Conservation (phyloP, 2,797 vertebrate genomes). For the Sorex maritimensis region DNA sequence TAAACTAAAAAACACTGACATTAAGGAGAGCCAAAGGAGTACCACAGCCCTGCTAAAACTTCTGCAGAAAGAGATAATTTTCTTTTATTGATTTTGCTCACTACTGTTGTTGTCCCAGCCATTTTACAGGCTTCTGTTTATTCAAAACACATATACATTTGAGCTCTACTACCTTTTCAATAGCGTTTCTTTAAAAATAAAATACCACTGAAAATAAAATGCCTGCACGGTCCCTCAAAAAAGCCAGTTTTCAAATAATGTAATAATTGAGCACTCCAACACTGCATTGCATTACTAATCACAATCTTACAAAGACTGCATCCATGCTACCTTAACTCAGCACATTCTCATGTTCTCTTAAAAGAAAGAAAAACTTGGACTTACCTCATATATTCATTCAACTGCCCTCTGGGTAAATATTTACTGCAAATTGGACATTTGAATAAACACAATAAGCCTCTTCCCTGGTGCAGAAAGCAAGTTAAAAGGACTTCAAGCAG, state of each 20-base stretch:
- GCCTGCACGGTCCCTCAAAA: neutral
- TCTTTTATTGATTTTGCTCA: slow-evolving; percentile 76
- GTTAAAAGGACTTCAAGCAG: slow-evolving; percentile 92
- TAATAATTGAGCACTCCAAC: slow-evolving; percentile 78
- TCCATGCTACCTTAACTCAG: slow-evolving; percentile 84
- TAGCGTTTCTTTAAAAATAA: slow-evolving; percentile 65
- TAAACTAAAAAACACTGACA: slow-evolving; percentile 43
- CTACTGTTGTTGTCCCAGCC: slow-evolving; percentile 84
- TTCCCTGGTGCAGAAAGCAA: slow-evolving; percentile 92
- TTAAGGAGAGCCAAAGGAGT: slow-evolving; percentile 56
- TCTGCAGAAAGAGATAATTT: slow-evolving; percentile 83
- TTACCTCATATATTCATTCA: slow-evolving; percentile 89
- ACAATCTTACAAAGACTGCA: slow-evolving; percentile 78
- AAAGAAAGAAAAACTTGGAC: slow-evolving; percentile 84
- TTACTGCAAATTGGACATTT: slow-evolving; percentile 85
- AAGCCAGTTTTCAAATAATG: slow-evolving; percentile 4
- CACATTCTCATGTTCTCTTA: slow-evolving; percentile 81
- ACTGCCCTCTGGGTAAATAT: slow-evolving; percentile 81
- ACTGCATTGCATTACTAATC: slow-evolving; percentile 81
- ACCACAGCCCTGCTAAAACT: slow-evolving; percentile 71
- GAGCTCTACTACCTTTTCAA: slow-evolving; percentile 74
- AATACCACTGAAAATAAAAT: neutral
- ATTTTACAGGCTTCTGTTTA: slow-evolving; percentile 75
- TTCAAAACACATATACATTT: slow-evolving; percentile 68
- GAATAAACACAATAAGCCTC: slow-evolving; percentile 88